Percentiles rank a stretch among this genome's conserved stretches.
phyloP scores from a whole-genome alignment of 2,113 vertebrate species.

The Calidris pygmaea region DNA sequence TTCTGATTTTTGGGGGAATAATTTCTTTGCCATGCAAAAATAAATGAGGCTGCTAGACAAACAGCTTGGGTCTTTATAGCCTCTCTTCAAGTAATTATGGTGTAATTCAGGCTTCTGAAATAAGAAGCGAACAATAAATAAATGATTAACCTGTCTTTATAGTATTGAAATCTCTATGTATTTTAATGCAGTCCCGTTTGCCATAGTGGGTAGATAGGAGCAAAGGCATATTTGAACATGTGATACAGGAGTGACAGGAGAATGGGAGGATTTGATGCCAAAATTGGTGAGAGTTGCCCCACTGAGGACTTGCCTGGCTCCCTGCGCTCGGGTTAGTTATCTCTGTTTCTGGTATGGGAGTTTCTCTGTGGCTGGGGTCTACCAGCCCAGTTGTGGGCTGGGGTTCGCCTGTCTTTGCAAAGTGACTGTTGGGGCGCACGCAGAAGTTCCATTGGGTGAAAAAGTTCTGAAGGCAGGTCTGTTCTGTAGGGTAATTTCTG shows the following conservation, averaged over 20 bases:
- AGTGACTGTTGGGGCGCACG: background rate
- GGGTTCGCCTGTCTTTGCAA: background rate
- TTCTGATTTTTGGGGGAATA: background rate
- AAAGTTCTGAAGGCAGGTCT: accelerated
- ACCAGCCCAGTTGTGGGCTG: background rate
- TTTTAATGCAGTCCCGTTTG: background rate
- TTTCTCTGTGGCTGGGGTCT: accelerated
- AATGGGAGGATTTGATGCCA: background rate
- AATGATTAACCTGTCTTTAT: slow-evolving; percentile 4
- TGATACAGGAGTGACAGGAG: accelerated
- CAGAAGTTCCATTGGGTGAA: background rate
- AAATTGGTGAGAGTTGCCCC: background rate
- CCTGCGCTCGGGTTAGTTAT: background rate
- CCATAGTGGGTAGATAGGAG: background rate
- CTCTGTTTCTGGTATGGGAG: background rate
- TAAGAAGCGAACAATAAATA: slow-evolving; percentile 20
- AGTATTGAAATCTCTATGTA: background rate
- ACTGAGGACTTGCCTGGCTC: background rate
- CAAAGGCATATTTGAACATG: background rate
- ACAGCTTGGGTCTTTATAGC: slow-evolving; percentile 29
- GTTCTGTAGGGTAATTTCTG: background rate
- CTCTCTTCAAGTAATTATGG: slow-evolving; percentile 4
- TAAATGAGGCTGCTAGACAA: slow-evolving; percentile 25
- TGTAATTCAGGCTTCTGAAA: slow-evolving; percentile 20
- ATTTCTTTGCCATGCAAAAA: background rate